phyloP scores from a whole-genome alignment of 2,113 vertebrate species.

The Microtus richardsoni region DNA sequence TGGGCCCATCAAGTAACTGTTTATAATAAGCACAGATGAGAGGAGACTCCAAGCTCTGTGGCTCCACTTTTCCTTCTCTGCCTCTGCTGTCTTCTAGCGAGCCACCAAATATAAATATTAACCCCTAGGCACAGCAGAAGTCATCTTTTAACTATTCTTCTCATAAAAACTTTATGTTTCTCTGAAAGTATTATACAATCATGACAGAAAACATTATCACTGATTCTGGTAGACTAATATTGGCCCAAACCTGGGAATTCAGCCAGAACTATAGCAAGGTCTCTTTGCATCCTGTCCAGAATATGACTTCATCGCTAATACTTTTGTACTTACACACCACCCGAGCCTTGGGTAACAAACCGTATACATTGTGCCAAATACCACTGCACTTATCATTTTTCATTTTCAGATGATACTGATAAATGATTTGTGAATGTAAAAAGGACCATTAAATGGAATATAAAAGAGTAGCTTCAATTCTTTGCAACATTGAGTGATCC shows the following conservation, averaged over 20 bases:
- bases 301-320: constrained; percentile 87
- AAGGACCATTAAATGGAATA: constrained; percentile 78
- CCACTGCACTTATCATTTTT: constrained; percentile 82
- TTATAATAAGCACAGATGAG: constrained; percentile 65
- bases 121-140: constrained; percentile 81
- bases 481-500: constrained; percentile 80
- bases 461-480: constrained; percentile 80
- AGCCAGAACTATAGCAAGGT: constrained; percentile 85
- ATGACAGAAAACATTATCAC: constrained; percentile 87
- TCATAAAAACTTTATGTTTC: constrained; percentile 91
- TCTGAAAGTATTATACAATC: constrained; percentile 88
- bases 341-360: constrained; percentile 74
- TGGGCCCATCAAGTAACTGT: constrained; percentile 1
- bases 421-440: constrained; percentile 85
- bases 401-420: constrained; percentile 80
- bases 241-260: constrained; percentile 86
- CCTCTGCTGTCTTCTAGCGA: constrained; percentile 80
- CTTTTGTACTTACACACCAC: constrained; percentile 71
- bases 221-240: constrained; percentile 86
- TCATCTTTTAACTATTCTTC: constrained; percentile 86
- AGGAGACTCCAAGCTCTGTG: constrained; percentile 68
- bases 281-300: constrained; percentile 79
- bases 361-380: constrained; percentile 82
- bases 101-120: constrained; percentile 83
- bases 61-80: constrained; percentile 59